Percentiles rank a stretch among this genome's conserved stretches.
Evolutionary conservation across 1,140 invertebrate species (phyloP).

Genomic region (Batillaria attramentaria): DNA sequence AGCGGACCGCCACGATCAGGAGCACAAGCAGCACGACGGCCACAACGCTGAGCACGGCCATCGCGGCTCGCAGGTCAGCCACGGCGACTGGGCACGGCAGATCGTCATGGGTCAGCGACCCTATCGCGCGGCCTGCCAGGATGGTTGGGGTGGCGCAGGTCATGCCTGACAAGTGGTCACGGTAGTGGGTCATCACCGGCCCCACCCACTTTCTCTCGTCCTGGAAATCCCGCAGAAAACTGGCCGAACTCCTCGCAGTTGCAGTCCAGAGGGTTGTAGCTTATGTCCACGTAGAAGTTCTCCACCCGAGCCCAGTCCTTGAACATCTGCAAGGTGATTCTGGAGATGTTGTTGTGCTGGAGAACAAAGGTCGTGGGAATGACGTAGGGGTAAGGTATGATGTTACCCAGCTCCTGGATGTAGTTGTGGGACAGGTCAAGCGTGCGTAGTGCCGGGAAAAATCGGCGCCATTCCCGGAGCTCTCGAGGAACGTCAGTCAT

Average conservation of each 20-base stretch:
- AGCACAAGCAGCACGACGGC: slow-evolving; percentile 12
- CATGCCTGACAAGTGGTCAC: not conserved
- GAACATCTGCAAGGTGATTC: slow-evolving; percentile 20
- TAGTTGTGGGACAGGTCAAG: slow-evolving; percentile 36
- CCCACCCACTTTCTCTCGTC: slow-evolving; percentile 1
- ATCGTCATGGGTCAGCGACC: not conserved
- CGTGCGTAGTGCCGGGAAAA: slow-evolving; percentile 21
- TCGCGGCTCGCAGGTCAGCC: slow-evolving; percentile 4
- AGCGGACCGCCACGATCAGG: slow-evolving; percentile 13
- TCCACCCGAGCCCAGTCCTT: slow-evolving; percentile 24
- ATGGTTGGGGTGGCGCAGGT: not conserved
- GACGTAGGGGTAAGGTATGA: not conserved
- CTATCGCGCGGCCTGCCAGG: not conserved
- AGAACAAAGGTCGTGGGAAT: slow-evolving; percentile 19
- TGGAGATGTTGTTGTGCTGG: slow-evolving; percentile 37
- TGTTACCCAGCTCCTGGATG: slow-evolving; percentile 13
- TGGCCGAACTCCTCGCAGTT: slow-evolving; percentile 18
- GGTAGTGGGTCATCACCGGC: not conserved
- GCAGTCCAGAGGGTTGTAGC: slow-evolving; percentile 35
- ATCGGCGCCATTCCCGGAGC: slow-evolving; percentile 18
- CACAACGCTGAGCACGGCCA: slow-evolving; percentile 6
- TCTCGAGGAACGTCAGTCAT: slow-evolving; percentile 17
- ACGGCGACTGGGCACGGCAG: not conserved
- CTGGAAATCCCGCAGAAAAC: slow-evolving; percentile 4
- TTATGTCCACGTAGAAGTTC: slow-evolving; percentile 32